These are phyloP conservation scores for Mobula birostris DNA, from an alignment of 2,113 vertebrate species.

Conservation along the genomic window DNA sequence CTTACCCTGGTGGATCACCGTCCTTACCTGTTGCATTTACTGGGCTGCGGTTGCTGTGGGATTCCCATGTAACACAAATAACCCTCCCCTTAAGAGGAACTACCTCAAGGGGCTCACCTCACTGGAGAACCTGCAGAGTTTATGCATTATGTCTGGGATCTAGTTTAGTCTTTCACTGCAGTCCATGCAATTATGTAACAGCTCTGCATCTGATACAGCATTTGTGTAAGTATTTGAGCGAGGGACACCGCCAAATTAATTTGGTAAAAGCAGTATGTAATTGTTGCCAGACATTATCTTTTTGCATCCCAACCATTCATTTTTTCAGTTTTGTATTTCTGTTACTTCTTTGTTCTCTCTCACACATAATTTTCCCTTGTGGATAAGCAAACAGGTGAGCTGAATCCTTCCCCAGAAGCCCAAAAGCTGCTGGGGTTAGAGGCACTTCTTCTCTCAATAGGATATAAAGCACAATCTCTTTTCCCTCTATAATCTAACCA, in stretches of 20 bases:
- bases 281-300: not conserved
- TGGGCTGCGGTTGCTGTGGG: not conserved
- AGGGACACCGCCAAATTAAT: not conserved
- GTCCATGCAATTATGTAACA: not conserved
- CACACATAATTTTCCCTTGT: not conserved
- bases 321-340: not conserved
- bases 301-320: not conserved
- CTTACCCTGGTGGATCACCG: not conserved
- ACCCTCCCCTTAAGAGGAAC: not conserved
- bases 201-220: not conserved
- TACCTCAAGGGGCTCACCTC: not conserved
- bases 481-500: not conserved
- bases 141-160: not conserved
- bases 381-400: not conserved
- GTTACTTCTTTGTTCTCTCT: not conserved
- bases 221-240: not conserved
- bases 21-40: not conserved
- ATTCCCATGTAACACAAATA: conserved; percentile 5
- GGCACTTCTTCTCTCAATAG: not conserved
- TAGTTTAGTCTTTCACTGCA: too few relatives aligned
- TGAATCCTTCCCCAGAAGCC: not conserved
- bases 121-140: not conserved
- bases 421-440: not conserved
- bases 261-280: not conserved
- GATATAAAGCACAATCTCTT: not conserved